Percentiles rank a stretch among this genome's conserved stretches.
Evolutionary conservation across 1,140 invertebrate species (phyloP).

Genomic region (Delia radicum): DNA sequence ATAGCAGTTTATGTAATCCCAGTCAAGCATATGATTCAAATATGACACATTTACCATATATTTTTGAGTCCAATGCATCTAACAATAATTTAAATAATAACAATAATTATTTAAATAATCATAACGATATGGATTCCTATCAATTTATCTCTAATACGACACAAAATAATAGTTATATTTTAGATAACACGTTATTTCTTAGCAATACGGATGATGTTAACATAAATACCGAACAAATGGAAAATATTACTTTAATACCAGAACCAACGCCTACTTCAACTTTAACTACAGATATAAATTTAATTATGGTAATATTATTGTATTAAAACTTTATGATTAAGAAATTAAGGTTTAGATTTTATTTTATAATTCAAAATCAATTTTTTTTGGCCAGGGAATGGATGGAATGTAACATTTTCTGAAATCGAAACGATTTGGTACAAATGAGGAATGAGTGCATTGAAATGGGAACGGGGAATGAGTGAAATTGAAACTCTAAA

Average conservation of each 20-base stretch:
- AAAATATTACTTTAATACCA: constrained; percentile 10
- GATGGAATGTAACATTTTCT: no score
- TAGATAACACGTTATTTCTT: not conserved
- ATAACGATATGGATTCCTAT: constrained; percentile 7
- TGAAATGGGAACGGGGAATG: no score
- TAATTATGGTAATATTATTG: not conserved
- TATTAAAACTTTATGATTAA: not conserved
- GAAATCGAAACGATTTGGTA: no score
- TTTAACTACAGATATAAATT: not conserved
- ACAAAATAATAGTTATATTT: not conserved
- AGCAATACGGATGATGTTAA: not conserved
- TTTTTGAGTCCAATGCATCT: not conserved
- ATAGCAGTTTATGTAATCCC: not conserved
- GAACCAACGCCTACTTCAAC: constrained; percentile 21
- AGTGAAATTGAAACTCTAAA: no score
- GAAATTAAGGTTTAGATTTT: not conserved
- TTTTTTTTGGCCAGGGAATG: no score
- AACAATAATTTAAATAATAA: not conserved
- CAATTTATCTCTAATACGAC: not conserved
- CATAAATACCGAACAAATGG: not conserved
- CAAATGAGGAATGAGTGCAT: no score
- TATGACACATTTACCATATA: not conserved
- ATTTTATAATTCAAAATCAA: no score
- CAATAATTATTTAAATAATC: not conserved
- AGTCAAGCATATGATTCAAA: not conserved